Percentiles rank a stretch among this genome's conserved stretches.
These are phyloP conservation scores for Rapana venosa DNA, from an alignment of 2,888 invertebrate genomes.

Conservation along the genomic window DNA sequence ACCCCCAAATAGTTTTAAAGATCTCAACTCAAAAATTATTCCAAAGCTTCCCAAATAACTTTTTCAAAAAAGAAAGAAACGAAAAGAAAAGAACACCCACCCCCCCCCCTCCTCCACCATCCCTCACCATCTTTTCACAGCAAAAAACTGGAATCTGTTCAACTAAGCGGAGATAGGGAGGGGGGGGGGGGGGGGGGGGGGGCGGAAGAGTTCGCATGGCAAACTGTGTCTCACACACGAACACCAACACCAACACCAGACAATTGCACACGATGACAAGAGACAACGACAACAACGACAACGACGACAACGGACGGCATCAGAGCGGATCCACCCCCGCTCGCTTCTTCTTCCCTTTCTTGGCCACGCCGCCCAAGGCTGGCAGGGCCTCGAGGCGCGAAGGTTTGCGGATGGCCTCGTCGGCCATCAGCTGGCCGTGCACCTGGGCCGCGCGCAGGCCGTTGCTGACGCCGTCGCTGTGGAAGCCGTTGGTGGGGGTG, in stretches of 20 bases:
- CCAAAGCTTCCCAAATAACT: too few relatives aligned
- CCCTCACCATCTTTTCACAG: too few relatives aligned
- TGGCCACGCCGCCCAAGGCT: conserved; percentile 52
- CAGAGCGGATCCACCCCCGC: conserved; percentile 50
- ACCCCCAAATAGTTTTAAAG: too few relatives aligned
- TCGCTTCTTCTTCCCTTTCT: conserved; percentile 64
- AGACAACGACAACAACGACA: neutral
- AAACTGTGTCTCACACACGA: neutral
- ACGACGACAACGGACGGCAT: conserved; percentile 25
- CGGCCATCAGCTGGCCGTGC: conserved; percentile 69
- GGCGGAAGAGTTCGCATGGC: too few relatives aligned
- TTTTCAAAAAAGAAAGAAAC: too few relatives aligned
- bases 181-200: too few relatives aligned
- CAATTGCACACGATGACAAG: neutral
- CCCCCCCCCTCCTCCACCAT: too few relatives aligned
- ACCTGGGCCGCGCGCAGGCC: conserved; percentile 73
- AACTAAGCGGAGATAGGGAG: too few relatives aligned
- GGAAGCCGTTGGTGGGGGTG: conserved; percentile 46
- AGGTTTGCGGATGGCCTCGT: conserved; percentile 75
- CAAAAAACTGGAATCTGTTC: too few relatives aligned
- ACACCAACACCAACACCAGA: neutral
- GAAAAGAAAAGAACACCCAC: too few relatives aligned
- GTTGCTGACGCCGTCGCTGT: conserved; percentile 66
- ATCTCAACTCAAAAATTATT: too few relatives aligned
- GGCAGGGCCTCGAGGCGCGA: conserved; percentile 80